These are phyloP conservation scores for Anguilla japonica DNA, from an alignment of 2,113 vertebrate genomes.

Conservation along the genomic window DNA sequence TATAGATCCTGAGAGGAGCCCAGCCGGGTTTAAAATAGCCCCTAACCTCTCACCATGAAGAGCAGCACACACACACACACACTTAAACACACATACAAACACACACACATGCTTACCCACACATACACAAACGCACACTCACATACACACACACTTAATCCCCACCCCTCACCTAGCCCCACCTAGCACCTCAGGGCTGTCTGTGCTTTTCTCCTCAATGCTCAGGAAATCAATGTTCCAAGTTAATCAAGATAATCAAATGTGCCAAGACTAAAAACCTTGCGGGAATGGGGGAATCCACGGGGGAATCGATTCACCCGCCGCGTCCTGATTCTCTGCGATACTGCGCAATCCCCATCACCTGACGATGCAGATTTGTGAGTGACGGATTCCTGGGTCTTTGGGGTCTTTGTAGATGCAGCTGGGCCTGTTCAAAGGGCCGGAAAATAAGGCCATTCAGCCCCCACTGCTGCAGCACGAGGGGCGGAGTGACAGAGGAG, in stretches of 20 bases:
- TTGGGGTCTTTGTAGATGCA: not conserved
- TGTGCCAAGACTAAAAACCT: not conserved
- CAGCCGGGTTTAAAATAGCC: not conserved
- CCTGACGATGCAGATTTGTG: conserved; percentile 15
- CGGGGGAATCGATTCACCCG: not conserved
- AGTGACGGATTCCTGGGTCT: not conserved
- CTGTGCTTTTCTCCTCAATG: too few species aligned
- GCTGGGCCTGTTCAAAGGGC: not conserved
- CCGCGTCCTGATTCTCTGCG: not conserved
- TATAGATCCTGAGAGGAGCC: not conserved
- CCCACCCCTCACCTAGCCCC: too few species aligned
- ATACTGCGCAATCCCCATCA: not conserved
- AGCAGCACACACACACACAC: not conserved
- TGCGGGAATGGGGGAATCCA: not conserved
- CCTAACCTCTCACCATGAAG: not conserved
- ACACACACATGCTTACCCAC: not conserved
- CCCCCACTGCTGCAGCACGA: not conserved
- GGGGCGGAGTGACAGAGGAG: not conserved
- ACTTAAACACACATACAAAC: conserved; percentile 8
- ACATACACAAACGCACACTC: not conserved
- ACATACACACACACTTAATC: not conserved
- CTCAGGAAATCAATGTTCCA: not conserved
- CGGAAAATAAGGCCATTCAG: not conserved
- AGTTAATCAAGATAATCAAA: not conserved
- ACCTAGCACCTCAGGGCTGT: too few species aligned